Evolutionary conservation across 92 coral and sea anemone genomes (phyloP).

Genomic region (Montipora capitata): DNA sequence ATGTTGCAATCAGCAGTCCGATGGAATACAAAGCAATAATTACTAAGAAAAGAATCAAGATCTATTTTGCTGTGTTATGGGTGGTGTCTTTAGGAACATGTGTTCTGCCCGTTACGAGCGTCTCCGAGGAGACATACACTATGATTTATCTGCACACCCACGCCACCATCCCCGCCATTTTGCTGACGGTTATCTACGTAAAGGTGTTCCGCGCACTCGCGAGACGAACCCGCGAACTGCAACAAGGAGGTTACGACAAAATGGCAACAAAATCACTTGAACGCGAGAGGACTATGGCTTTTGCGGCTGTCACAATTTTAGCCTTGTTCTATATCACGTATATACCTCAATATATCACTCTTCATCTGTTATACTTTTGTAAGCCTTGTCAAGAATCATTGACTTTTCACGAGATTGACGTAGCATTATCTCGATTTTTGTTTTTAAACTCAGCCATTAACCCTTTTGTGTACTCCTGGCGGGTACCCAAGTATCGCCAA

Average conservation of each 20-base stretch:
- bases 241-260: slow-evolving; percentile 1
- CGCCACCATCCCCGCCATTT: slow-evolving; percentile 59
- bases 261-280: slow-evolving; percentile 22
- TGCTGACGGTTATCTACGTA: slow-evolving; percentile 53
- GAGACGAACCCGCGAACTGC: slow-evolving; percentile 44
- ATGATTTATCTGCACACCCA: slow-evolving; percentile 75
- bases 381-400: slow-evolving; percentile 25
- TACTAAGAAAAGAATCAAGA: slow-evolving; percentile 43
- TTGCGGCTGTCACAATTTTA: slow-evolving; percentile 31
- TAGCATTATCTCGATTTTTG: slow-evolving; percentile 34
- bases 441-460: slow-evolving; percentile 48
- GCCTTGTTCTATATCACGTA: slow-evolving; percentile 52
- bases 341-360: slow-evolving; percentile 46
- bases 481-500: slow-evolving; percentile 57
- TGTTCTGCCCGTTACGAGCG: slow-evolving; percentile 59
- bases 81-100: slow-evolving; percentile 51
- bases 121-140: slow-evolving; percentile 38
- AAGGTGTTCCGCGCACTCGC: slow-evolving; percentile 56
- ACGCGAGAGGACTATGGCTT: slow-evolving; percentile 23
- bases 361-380: slow-evolving; percentile 44
- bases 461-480: slow-evolving; percentile 52
- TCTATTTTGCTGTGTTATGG: slow-evolving; percentile 55
- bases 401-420: slow-evolving; percentile 44
- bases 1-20: slow-evolving; percentile 63
- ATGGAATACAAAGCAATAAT: slow-evolving; percentile 50